phyloP scores from a whole-genome alignment of 2,797 vertebrate species.

The Muraenolepis orangiensis region DNA sequence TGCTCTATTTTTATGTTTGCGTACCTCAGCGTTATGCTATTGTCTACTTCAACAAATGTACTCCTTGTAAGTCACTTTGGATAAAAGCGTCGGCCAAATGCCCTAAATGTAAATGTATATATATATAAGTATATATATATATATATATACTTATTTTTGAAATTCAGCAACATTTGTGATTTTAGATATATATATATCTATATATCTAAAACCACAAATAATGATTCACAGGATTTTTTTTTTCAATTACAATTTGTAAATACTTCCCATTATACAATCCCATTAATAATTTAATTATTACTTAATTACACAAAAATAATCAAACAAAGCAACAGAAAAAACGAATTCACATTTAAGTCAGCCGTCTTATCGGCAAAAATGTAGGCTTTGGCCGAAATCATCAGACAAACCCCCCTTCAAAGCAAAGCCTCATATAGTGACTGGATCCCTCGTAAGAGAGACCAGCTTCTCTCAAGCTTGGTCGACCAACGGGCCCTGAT shows the following conservation, averaged over 20 bases:
- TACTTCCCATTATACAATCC: not conserved
- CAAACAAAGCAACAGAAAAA: not conserved
- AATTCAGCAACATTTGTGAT: too few species aligned
- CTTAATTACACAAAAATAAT: not conserved
- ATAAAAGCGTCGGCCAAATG: too few species aligned
- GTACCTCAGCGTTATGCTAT: too few species aligned
- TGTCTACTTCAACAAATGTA: too few species aligned
- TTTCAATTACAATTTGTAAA: not conserved
- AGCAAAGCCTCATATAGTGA: not conserved
- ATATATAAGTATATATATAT: too few species aligned
- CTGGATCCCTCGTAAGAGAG: constrained; percentile 8
- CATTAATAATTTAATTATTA: not conserved
- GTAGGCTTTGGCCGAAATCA: not conserved
- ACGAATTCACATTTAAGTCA: not conserved
- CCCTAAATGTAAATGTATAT: too few species aligned
- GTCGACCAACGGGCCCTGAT: constrained; percentile 10
- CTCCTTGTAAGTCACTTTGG: too few species aligned
- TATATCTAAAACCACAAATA: not conserved
- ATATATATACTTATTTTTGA: too few species aligned
- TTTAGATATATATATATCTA: not conserved
- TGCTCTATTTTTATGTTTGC: too few species aligned
- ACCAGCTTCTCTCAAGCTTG: constrained; percentile 8
- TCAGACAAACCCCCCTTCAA: not conserved
- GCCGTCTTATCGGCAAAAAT: not conserved
- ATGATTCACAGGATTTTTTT: not conserved